phyloP scores from a whole-genome alignment of 2,797 vertebrate genomes.

The Phoebastria nigripes region DNA sequence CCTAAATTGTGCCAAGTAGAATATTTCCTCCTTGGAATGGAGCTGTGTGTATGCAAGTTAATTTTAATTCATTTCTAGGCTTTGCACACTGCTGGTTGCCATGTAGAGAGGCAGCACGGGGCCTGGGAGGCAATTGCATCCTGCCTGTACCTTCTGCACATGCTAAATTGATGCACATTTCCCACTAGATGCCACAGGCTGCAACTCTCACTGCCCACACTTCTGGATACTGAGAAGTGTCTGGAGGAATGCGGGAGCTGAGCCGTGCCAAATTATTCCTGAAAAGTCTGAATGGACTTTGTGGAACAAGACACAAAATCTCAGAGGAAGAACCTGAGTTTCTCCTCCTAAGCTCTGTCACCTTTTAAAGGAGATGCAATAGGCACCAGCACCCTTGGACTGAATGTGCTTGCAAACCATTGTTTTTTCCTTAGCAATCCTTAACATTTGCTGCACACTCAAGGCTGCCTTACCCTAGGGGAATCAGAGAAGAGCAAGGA shows the following conservation, averaged over 20 bases:
- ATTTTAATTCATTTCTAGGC: conserved; percentile 11
- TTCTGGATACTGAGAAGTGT: conserved; percentile 27
- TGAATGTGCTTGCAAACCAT: background rate
- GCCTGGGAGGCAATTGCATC: conserved; percentile 2
- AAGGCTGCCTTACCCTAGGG: background rate
- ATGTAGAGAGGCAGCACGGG: conserved; percentile 4
- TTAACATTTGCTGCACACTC: background rate
- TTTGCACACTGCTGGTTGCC: background rate
- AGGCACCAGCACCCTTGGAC: background rate
- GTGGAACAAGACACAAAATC: background rate
- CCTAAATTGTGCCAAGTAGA: background rate
- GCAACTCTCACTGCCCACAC: conserved; percentile 44
- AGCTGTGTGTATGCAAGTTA: background rate
- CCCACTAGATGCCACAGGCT: background rate
- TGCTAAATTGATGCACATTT: conserved; percentile 12
- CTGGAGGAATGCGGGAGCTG: conserved; percentile 13
- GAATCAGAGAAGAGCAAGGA: background rate
- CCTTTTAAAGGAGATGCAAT: background rate
- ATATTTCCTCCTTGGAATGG: background rate
- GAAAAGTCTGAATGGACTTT: conserved; percentile 38
- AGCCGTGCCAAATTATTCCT: conserved; percentile 17
- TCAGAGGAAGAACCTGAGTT: background rate
- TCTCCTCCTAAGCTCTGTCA: background rate
- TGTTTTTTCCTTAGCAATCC: background rate
- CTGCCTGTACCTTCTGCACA: background rate